A percentile compares a stretch with the other conserved stretches of the same genome.
These are phyloP conservation scores for Eupithecia tripunctaria DNA, from an alignment of 2,888 invertebrate species.

Conservation along the genomic window DNA sequence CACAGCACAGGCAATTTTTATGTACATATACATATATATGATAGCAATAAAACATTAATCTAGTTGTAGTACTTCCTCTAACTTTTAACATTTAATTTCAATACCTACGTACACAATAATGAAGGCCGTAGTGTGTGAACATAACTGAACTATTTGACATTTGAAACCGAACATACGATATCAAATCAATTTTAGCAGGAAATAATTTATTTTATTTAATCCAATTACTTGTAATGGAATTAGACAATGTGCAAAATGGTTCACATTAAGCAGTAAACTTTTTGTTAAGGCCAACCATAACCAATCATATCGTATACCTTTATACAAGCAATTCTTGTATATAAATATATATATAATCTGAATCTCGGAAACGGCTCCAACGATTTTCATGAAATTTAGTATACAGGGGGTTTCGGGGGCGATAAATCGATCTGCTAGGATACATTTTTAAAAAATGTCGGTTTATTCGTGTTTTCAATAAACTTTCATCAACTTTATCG, in stretches of 20 bases:
- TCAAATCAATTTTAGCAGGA: constrained; percentile 29
- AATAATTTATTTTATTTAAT: constrained; percentile 26
- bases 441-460: no score
- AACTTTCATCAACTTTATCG: no score
- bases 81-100: constrained; percentile 53
- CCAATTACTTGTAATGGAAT: constrained; percentile 27
- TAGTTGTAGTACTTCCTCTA: constrained; percentile 60
- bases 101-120: constrained; percentile 41
- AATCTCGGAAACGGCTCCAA: no score
- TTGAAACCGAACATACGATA: constrained; percentile 44
- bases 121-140: constrained; percentile 46
- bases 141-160: constrained; percentile 43
- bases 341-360: no score
- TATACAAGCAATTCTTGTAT: no score
- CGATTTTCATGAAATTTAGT: no score
- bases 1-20: no score
- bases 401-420: no score
- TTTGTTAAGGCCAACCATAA: background rate
- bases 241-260: constrained; percentile 10
- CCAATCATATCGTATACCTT: no score
- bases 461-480: no score
- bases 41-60: constrained; percentile 48
- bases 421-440: no score
- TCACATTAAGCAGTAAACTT: background rate
- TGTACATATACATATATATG: no score